Evolutionary conservation across 2,888 invertebrate genomes (phyloP).

Genomic region (Fragum whitleyi): DNA sequence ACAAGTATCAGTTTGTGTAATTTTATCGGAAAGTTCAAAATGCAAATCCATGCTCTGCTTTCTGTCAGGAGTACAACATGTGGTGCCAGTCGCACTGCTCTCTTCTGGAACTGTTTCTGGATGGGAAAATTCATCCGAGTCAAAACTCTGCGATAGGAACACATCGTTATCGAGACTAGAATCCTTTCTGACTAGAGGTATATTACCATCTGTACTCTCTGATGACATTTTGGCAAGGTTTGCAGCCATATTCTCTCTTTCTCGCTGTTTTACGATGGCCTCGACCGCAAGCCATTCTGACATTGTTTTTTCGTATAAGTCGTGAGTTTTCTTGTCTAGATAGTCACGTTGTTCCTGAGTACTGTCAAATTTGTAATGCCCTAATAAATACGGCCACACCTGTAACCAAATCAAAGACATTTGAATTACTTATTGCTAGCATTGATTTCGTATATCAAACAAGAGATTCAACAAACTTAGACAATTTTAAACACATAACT

Average conservation of each 20-base stretch:
- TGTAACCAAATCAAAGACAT: conserved; percentile 60
- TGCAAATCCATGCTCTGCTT: conserved; percentile 78
- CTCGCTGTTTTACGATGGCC: conserved; percentile 90
- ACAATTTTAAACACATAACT: too few relatives aligned
- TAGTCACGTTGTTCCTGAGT: conserved; percentile 78
- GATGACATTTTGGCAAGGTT: conserved; percentile 94
- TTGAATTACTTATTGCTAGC: too few relatives aligned
- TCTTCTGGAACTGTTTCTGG: conserved; percentile 81
- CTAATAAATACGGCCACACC: conserved; percentile 96
- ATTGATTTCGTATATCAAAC: too few relatives aligned
- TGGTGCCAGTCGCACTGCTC: conserved; percentile 80
- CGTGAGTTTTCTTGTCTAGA: conserved; percentile 86
- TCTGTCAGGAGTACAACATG: conserved; percentile 77
- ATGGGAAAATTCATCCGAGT: conserved; percentile 82
- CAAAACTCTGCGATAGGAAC: conserved; percentile 84
- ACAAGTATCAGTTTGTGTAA: conserved; percentile 68
- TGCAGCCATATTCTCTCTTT: conserved; percentile 90
- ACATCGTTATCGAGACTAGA: conserved; percentile 86
- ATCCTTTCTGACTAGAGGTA: conserved; percentile 84
- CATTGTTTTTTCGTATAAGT: conserved; percentile 95
- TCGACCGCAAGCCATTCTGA: conserved; percentile 98
- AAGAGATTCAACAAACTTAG: too few relatives aligned
- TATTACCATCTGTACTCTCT: conserved; percentile 86
- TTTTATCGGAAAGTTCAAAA: conserved; percentile 70
- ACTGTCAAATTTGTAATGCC: conserved; percentile 92